Evolutionary conservation across 2,113 vertebrate species (phyloP), one percentile per base, ranked within the genome.

Genomic region (Hirundichthys speculiger): DNA sequence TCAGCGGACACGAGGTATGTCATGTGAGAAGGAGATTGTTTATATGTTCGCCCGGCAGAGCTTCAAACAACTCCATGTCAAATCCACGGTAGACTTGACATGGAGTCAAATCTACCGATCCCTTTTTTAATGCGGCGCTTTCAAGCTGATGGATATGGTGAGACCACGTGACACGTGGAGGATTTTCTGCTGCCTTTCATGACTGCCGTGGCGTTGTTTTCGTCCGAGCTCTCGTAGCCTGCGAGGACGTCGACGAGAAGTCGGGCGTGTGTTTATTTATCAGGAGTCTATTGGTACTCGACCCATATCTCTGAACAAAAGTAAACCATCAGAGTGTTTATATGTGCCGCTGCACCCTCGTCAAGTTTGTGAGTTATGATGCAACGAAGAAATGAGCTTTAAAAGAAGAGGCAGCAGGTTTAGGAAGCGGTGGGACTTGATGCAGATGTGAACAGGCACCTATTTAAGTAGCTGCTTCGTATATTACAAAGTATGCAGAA

Each of bases 201-300:
- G 79, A 84, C 72, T 22, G 60, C 79, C 63, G 76, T 48, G 69
- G 72, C 67, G 80, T 85, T 87, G 88, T 88, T 79, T 81, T 70
- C 45, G 68, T 70, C 64, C 76, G 34, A 88, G 83, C 80, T 73
- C 19, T 34, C 47, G 12, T 22, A 77, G 74, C 66, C 86, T 87
- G 77, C 30, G 21, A 88, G 84, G 84, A 84, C 43, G 43, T 74
- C 62, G 60, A 45, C 58, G 61, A 72, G 75, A 77, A 75, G 73
- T 61, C 82, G 76, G 82, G 60, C 86, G 74, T 85, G 83, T 77
- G 82, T 85, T 89, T 91, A 86, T 91, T 88, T 85, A 86, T 86
- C 80, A 80, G 69, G 73, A 72, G 71, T 58, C 78, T 78, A 83
- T 89, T 88, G 77, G 85, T 84, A 80, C 85, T 71, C 64, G 83